phyloP scores from a whole-genome alignment of 2,113 vertebrate genomes.

The Galemys pyrenaicus region DNA sequence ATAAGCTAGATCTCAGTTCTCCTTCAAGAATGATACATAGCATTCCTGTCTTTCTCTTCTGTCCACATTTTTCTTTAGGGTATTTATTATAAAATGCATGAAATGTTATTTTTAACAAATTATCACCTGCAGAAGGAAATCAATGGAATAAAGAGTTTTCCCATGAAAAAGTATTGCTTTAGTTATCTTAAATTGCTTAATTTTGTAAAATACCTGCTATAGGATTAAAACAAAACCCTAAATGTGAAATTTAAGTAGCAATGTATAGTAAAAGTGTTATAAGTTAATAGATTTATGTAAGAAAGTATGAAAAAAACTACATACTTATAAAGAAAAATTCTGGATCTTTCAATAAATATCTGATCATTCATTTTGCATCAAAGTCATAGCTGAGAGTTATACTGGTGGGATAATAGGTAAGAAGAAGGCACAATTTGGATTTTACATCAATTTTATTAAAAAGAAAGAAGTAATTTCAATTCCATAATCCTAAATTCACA shows the following conservation, averaged over 20 bases:
- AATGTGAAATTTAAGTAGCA: conserved; percentile 36
- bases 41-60: conserved; percentile 48
- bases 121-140: conserved; percentile 17
- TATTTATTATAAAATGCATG: conserved; percentile 33
- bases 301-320: background rate
- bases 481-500: background rate
- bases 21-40: conserved; percentile 33
- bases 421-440: background rate
- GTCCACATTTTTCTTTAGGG: conserved; percentile 59
- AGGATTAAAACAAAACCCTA: conserved; percentile 4
- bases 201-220: conserved; percentile 8
- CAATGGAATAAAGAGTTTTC: background rate
- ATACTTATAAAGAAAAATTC: background rate
- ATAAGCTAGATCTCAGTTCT: conserved; percentile 63
- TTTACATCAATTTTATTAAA: background rate
- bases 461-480: background rate
- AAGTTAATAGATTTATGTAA: background rate
- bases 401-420: background rate
- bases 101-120: conserved; percentile 21
- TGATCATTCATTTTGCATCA: background rate
- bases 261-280: background rate
- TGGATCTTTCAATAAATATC: background rate
- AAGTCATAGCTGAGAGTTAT: background rate
- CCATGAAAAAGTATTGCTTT: conserved; percentile 25
- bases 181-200: conserved; percentile 63